Base-by-base conservation (phyloP, 2,888 invertebrate genomes). In the Scotopteryx bipunctaria region DNA sequence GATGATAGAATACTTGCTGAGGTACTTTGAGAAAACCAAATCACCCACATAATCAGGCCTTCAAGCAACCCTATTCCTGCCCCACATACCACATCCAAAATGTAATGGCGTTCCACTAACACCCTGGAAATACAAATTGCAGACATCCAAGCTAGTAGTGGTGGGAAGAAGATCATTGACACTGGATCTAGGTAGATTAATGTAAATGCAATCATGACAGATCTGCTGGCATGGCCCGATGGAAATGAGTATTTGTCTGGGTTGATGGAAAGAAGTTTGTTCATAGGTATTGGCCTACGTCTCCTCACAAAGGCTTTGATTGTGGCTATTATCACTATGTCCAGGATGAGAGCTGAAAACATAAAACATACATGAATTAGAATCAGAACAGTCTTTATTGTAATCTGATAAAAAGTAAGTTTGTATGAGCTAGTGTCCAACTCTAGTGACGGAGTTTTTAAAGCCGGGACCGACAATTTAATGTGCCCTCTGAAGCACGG, bases 211-310 rank as follows among this genome's bases (percentile, higher is more conserved):
- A 98, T 88, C 76, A 95, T 93, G 2, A 94, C 92, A 0, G 97
- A 94, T 63, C 99, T 89, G 16, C 98, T 97, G 0, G 97, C 94
- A 80, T 99, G 99, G 0, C 98, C 98, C 0, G 98, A 99, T 6
- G 99, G 99, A 78, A 99, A 99, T 37, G 93, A 93, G 78, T 94
- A 99, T 69, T 97, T 95, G 81, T 98, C 98, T 0, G 97, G 95
- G 0, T 97, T 96, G 13, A 96, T 86, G 23, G 92, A 92, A 54
- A 94, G 82, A 61, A 94, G 92, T 74, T 96, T 95, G 62, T 93
- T 93, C 71, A 94, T 93, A 14, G 92, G 91, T 0, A 89, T 71
- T 0, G 98, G 98, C 19, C 98, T 91, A 63, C 94, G 91, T 69
- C 98, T 91, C 56, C 97, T 91, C 3, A 94, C 93, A 44, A 93